phyloP scores from a whole-genome alignment of 2,888 invertebrate species.

The Eurois occulta region DNA sequence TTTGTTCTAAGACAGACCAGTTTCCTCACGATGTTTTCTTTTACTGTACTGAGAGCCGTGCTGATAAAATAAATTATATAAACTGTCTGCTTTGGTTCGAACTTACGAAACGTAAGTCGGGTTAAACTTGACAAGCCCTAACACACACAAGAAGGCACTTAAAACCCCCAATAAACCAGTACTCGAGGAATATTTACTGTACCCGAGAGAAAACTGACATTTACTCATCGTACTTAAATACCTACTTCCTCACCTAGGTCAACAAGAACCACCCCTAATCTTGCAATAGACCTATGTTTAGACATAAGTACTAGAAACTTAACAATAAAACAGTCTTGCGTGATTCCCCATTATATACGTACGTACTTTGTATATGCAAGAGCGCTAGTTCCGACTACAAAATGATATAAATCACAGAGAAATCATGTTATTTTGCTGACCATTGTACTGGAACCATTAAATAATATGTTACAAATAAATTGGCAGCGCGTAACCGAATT shows the following conservation, averaged over 20 bases:
- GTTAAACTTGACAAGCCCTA: no score
- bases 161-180: no score
- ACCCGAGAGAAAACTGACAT: no score
- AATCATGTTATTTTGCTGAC: slow-evolving; percentile 38
- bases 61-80: no score
- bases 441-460: slow-evolving; percentile 46
- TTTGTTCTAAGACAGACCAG: no score
- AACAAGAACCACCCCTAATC: neutral
- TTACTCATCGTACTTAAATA: neutral
- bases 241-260: neutral
- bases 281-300: neutral
- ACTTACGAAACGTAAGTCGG: no score
- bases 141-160: no score
- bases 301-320: neutral
- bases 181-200: no score
- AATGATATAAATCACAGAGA: slow-evolving; percentile 48
- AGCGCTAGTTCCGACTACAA: slow-evolving; percentile 47
- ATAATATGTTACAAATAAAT: slow-evolving; percentile 58
- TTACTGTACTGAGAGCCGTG: neutral
- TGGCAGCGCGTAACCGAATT: slow-evolving; percentile 41
- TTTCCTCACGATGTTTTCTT: no score
- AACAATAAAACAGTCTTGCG: slow-evolving; percentile 22
- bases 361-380: slow-evolving; percentile 27
- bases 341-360: slow-evolving; percentile 36
- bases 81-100: no score